These are phyloP conservation scores for Oncorhynchus nerka DNA, from an alignment of 2,113 vertebrate species.

Conservation along the genomic window DNA sequence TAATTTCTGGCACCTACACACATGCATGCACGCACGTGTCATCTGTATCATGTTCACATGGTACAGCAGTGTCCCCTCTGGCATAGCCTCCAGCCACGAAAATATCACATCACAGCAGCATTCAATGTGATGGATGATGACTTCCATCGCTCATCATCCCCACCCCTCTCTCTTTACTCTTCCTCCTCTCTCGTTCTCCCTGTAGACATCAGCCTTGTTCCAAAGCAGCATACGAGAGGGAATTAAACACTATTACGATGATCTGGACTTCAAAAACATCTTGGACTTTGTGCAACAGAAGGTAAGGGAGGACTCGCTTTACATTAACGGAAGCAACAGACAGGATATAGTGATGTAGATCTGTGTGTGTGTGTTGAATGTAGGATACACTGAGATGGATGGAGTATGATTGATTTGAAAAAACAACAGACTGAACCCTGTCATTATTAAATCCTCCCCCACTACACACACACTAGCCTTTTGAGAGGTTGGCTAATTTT, in stretches of 20 bases:
- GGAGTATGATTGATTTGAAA: neutral
- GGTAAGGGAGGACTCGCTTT: conserved; percentile 58
- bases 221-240: conserved; percentile 86
- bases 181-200: neutral
- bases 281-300: conserved; percentile 88
- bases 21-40: neutral
- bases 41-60: neutral
- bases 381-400: neutral
- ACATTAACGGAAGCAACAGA: neutral
- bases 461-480: neutral
- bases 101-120: neutral
- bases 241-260: conserved; percentile 89
- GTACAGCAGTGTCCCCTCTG: neutral
- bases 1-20: neutral
- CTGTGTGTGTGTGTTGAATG: neutral
- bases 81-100: conserved; percentile 1
- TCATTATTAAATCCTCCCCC: neutral
- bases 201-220: conserved; percentile 79
- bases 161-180: neutral
- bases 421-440: neutral
- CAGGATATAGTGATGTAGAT: neutral
- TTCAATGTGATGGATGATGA: neutral
- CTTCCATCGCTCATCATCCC: neutral
- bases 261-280: conserved; percentile 93
- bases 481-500: too few species aligned